phyloP scores from a whole-genome alignment of 2,113 vertebrate genomes.

The Eurystomus gularis region DNA sequence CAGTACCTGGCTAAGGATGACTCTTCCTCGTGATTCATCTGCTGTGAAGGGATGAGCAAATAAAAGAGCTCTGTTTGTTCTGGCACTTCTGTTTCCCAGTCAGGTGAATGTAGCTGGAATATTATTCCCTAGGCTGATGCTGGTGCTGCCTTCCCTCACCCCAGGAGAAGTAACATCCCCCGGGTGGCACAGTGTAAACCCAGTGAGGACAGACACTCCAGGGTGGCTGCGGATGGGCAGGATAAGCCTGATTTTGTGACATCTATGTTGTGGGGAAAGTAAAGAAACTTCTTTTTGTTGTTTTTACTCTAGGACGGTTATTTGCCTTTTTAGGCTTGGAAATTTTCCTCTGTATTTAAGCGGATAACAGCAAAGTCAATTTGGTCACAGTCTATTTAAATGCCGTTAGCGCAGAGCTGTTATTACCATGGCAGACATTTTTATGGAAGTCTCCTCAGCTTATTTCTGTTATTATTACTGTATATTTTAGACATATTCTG shows the following conservation, averaged over 20 bases:
- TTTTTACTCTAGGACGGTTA: not conserved
- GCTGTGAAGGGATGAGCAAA: conserved; percentile 20
- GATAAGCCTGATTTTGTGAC: not conserved
- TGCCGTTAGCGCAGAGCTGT: not conserved
- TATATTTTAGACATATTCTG: not conserved
- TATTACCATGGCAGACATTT: not conserved
- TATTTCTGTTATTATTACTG: not conserved
- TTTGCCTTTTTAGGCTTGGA: not conserved
- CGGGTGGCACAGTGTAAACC: rapidly evolving
- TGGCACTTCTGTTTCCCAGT: not conserved
- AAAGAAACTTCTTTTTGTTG: not conserved
- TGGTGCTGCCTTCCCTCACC: not conserved
- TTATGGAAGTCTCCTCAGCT: not conserved
- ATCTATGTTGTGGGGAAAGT: not conserved
- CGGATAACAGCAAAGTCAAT: not conserved
- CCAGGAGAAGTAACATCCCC: not conserved
- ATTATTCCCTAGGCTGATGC: not conserved
- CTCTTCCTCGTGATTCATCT: not conserved
- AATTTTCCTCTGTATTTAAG: not conserved
- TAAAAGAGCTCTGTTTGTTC: not conserved
- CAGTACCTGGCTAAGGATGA: conserved; percentile 8
- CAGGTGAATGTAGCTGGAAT: not conserved
- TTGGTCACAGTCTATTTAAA: not conserved
- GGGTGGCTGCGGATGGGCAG: not conserved
- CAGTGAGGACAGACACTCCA: not conserved